These are phyloP conservation scores for Rhimphoctona megacephalus DNA, from an alignment of 2,888 invertebrate genomes.

Conservation along the genomic window DNA sequence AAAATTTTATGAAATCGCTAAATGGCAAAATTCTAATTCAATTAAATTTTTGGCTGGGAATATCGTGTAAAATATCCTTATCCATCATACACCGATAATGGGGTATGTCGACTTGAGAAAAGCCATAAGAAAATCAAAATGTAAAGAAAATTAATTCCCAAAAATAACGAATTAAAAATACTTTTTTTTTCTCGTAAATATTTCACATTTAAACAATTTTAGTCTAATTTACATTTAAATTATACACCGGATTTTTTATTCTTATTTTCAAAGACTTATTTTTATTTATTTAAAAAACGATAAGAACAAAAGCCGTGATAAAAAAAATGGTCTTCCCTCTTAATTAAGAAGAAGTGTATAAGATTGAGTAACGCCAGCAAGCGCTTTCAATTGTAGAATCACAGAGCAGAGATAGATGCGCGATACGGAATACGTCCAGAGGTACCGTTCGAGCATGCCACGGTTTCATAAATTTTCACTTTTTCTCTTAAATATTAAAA, in stretches of 20 bases:
- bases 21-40: not conserved
- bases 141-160: not conserved
- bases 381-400: conserved; percentile 90
- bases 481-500: conserved; percentile 25
- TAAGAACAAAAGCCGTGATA: conserved; percentile 72
- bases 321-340: conserved; percentile 10
- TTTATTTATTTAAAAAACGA: too few relatives aligned
- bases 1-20: not conserved
- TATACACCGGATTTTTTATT: not conserved
- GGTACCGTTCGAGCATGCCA: conserved; percentile 86
- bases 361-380: conserved; percentile 45
- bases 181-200: not conserved
- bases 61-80: conserved; percentile 63
- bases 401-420: conserved; percentile 96
- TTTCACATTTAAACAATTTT: not conserved
- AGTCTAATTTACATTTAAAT: not conserved
- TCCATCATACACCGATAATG: conserved; percentile 15
- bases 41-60: not conserved
- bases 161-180: not conserved
- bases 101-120: not conserved
- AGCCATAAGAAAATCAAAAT: not conserved
- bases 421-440: conserved; percentile 94
- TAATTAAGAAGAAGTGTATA: conserved; percentile 10
- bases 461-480: conserved; percentile 67
- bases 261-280: not conserved